Conservation (phyloP, 2,888 invertebrate genomes). For the Punctoribates punctum region DNA sequence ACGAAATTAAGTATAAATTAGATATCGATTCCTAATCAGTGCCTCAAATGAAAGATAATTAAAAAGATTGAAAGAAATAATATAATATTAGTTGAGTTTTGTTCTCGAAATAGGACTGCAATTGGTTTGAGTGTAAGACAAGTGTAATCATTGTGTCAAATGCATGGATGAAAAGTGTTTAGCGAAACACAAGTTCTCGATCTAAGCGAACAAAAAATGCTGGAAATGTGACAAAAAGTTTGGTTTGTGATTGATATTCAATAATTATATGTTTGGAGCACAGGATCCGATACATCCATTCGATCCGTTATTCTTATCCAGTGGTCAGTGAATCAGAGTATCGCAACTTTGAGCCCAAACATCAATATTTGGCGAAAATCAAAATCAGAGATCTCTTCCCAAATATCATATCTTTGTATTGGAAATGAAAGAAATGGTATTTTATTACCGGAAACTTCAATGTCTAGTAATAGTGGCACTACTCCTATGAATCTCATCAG, state of each 20-base stretch:
- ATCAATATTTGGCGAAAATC: constrained; percentile 7
- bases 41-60: not conserved
- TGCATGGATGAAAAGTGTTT: not conserved
- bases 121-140: not conserved
- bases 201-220: not conserved
- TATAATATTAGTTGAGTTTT: not conserved
- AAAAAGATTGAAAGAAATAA: not conserved
- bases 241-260: constrained; percentile 10
- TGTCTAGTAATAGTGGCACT: constrained; percentile 4
- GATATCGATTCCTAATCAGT: not conserved
- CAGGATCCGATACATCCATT: not conserved
- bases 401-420: not conserved
- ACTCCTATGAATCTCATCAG: constrained; percentile 16
- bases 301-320: not conserved
- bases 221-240: not conserved
- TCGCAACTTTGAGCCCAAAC: not conserved
- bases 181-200: not conserved
- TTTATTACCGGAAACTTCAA: constrained; percentile 30
- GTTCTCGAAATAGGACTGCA: not conserved
- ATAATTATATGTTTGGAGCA: not conserved
- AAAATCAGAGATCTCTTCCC: not conserved
- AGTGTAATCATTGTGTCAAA: constrained; percentile 6
- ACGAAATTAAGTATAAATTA: not conserved
- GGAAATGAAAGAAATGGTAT: not conserved
- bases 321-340: not conserved